Evolutionary conservation across 2,113 vertebrate species (phyloP), one percentile per base, ranked within the genome.

Genomic region (Smithornis capensis): DNA sequence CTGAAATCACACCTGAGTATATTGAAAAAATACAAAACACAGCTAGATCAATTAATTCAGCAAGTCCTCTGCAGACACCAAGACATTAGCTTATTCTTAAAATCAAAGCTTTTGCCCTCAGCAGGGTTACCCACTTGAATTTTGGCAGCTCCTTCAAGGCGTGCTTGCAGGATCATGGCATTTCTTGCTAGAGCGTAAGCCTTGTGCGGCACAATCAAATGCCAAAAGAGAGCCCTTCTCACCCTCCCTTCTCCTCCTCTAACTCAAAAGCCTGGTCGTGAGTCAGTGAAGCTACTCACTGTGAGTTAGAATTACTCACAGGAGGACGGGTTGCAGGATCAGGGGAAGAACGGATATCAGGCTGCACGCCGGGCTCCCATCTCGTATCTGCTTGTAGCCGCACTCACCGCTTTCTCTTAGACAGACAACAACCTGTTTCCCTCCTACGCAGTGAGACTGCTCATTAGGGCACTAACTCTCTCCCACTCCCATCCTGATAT

Each of bases 381-480:
- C 91, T 91, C 78, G 27, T 78, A 91, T 80, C 87, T 94, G 92
- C 92, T 37, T 37, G 93, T 83, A 94, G 94, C 95, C 89, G 5
- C 77, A 7, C 84, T 94, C 91, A 79, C 89, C 23, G 14, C 95
- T 92, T 84, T 92, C 94, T 31, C 92, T 91, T 55, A 96, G 94
- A 94, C 95, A 97, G 96, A 95, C 93, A 97, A 94, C 92, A 89
- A 95, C 93, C 95, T 94, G 89, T 81, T 96, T 97, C 90, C 94
- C 92, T 96, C 96, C 95, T 40, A 94, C 94, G 50, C 93, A 96
- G 94, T 90, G 70, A 95, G 95, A 95, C 95, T 97, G 96, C 95
- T 96, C 95, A 95, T 92, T 96, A 96, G 95, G 96, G 95, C 94
- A 97, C 85, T 92, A 94, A 83, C 94, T 97, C 96, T 95, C 96